Base-by-base conservation (phyloP, 1,140 invertebrate genomes). In the Oppia nitens region DNA sequence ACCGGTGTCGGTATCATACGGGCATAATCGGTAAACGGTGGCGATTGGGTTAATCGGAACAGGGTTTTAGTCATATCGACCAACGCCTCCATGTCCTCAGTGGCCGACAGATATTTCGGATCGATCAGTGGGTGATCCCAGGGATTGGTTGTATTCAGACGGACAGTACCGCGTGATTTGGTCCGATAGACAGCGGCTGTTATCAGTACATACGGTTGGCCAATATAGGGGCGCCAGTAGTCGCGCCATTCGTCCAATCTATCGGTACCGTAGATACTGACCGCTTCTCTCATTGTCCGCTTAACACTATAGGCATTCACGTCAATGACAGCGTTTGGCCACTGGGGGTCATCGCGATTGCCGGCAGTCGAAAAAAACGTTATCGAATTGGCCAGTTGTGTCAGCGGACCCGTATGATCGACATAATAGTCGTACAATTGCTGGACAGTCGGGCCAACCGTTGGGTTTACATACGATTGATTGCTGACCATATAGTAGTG, bases 91-190 rank as follows among this genome's bases (percentile, higher is more conserved):
- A 84, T 67, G 66, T 85, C 83, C 14, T 72, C 69, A 0, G 69
- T 61, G 2, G 76, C 64, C 14, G 75, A 70, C n/a, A 87, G 69
- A 67, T 85, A 87, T 48, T 81, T 79, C 0, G 85, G 84, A 70
- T 89, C 78, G 20, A 90, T 82, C 4, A 77, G 67, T 0, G 84
- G 84, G 47, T 77, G 74, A 0, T 68, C 68, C 3, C 23, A 14
- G 24, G 82, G 79, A 66, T 80, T 76, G 12, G 64, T 68, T 40
- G 75, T 75, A 25, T 64, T 66, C 0, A 86, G 64, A 0, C 69
- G 72, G 1, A 87, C 67, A 6, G 65, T 73, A 2, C 85, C 85
- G 9, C 55, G 55, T 48, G 29, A 48, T 20, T 47, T 23, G 17
- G 55, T 57, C 2, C 55, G 55, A 29, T 57, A 57, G 1, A 57